A percentile compares a stretch with the other conserved stretches of the same genome.
phyloP scores from a whole-genome alignment of 2,888 invertebrate genomes.

The Nephrotoma appendiculata region DNA sequence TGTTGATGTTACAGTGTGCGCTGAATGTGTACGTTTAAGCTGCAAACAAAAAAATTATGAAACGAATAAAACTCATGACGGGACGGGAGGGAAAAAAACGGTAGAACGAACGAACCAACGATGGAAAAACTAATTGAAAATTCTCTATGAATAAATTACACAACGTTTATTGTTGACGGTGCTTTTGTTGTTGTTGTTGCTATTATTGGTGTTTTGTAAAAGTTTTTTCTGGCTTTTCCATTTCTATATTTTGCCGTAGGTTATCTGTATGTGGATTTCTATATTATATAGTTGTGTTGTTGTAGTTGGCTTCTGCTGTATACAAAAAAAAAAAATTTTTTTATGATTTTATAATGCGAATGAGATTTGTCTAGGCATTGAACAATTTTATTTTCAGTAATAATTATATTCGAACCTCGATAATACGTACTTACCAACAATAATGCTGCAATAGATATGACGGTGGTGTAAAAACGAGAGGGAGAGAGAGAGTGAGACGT shows the following conservation, averaged over 20 bases:
- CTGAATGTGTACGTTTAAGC: neutral
- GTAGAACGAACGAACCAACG: neutral
- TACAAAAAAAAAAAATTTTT: neutral
- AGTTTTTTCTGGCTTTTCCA: neutral
- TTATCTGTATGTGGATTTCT: neutral
- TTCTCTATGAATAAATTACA: neutral
- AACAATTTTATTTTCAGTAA: neutral
- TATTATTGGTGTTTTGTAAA: neutral
- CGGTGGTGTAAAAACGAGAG: no score
- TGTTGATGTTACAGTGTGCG: neutral
- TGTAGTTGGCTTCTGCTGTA: neutral
- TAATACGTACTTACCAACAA: neutral
- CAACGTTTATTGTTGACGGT: neutral
- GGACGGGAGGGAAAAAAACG: neutral
- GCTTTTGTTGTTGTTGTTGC: neutral
- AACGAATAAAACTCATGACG: neutral
- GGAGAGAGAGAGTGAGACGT: neutral
- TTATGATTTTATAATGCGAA: neutral
- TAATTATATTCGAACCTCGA: neutral
- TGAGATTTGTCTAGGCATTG: neutral
- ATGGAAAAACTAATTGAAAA: neutral
- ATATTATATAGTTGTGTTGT: no score
- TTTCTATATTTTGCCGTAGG: neutral
- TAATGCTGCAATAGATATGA: no score
- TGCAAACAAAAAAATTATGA: neutral